Conservation (phyloP, 2,797 vertebrate species). For the Gallinago solitaria region DNA sequence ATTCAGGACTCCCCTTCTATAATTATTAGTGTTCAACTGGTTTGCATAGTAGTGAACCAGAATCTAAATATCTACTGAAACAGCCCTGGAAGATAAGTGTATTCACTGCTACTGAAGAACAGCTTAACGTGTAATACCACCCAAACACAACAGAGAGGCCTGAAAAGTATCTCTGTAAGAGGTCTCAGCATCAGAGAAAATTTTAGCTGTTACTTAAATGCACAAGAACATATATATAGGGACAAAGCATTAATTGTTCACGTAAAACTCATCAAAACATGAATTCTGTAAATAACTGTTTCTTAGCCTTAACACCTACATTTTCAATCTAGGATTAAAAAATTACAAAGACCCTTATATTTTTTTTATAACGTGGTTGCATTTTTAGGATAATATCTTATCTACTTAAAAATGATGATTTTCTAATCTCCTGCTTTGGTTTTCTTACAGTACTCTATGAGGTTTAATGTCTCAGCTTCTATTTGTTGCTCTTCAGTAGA, state of each 20-base stretch:
- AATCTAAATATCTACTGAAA: neutral
- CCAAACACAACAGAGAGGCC: neutral
- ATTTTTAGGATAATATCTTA: neutral
- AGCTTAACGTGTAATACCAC: neutral
- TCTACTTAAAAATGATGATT: neutral
- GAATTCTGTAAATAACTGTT: neutral
- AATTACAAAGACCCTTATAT: rapidly evolving
- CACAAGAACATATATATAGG: neutral
- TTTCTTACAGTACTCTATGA: neutral
- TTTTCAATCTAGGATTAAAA: neutral
- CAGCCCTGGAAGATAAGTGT: neutral
- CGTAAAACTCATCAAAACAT: neutral
- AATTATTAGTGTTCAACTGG: neutral
- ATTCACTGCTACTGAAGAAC: neutral
- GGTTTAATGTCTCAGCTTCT: neutral
- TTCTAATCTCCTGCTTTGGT: neutral
- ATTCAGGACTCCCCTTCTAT: neutral
- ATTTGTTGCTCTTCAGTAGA: neutral
- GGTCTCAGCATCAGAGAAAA: neutral
- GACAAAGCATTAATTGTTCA: neutral
- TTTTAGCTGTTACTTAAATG: neutral
- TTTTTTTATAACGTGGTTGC: neutral
- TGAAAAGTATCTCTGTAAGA: neutral
- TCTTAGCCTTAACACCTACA: neutral
- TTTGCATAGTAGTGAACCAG: neutral